Evolutionary conservation across 2,113 vertebrate genomes (phyloP).

Genomic region (Gasterosteus aculeatus): DNA sequence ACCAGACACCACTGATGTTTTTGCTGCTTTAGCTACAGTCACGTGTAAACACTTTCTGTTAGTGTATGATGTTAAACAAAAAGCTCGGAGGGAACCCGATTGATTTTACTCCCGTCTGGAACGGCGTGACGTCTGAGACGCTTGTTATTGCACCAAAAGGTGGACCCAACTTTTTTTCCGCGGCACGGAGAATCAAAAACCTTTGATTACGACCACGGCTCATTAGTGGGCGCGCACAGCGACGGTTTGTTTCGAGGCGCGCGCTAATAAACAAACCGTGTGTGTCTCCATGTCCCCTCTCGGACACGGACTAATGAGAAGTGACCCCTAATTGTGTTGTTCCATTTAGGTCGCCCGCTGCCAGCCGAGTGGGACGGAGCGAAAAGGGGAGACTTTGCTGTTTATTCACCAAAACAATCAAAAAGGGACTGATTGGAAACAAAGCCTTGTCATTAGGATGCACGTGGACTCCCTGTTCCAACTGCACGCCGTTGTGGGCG

Average conservation of each 20-base stretch:
- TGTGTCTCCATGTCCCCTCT: constrained; percentile 62
- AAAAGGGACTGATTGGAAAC: constrained; percentile 23
- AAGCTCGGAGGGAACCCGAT: constrained; percentile 5
- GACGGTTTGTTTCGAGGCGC: constrained; percentile 18
- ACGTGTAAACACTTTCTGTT: neutral
- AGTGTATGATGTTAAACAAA: neutral
- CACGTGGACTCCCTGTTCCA: neutral
- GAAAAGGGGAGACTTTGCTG: neutral
- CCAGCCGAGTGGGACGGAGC: neutral
- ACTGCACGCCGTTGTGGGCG: neutral
- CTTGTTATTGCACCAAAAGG: constrained; percentile 18
- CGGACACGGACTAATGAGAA: constrained; percentile 66
- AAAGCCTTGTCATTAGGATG: neutral
- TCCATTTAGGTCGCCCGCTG: constrained; percentile 56
- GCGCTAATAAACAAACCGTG: constrained; percentile 62
- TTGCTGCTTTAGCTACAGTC: no score
- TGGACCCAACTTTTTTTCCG: neutral
- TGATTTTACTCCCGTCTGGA: constrained; percentile 9
- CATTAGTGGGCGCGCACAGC: constrained; percentile 30
- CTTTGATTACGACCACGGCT: constrained; percentile 55
- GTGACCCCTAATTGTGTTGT: constrained; percentile 76
- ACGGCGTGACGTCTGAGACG: neutral
- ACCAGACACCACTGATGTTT: neutral
- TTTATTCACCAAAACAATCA: constrained; percentile 67
- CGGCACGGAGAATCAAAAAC: constrained; percentile 32